Conservation (phyloP, 2,797 vertebrate species). For the Microctenopoma steveboyesi region DNA sequence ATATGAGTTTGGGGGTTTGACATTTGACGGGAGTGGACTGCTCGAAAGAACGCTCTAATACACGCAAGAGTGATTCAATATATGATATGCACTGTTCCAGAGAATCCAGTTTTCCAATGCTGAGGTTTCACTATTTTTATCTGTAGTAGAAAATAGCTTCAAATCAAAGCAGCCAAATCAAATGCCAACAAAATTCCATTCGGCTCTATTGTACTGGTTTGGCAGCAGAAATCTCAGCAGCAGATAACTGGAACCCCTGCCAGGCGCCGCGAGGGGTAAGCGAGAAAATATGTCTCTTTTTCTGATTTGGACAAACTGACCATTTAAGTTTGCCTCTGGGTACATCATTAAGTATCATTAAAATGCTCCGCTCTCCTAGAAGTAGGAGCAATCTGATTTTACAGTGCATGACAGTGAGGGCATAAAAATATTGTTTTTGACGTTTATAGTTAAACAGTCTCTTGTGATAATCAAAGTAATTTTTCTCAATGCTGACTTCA, state of each 20-base stretch:
- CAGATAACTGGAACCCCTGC: constrained; percentile 52
- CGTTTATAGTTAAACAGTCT: constrained; percentile 17
- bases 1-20: constrained; percentile 1
- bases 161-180: constrained; percentile 56
- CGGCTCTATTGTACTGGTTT: constrained; percentile 40
- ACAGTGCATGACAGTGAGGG: constrained; percentile 25
- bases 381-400: constrained; percentile 26
- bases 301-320: constrained; percentile 47
- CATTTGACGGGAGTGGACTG: neutral
- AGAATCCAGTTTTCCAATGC: constrained; percentile 14
- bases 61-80: neutral
- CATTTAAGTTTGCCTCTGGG: constrained; percentile 39
- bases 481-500: constrained; percentile 14
- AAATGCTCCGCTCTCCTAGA: constrained; percentile 28
- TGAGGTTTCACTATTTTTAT: constrained; percentile 62
- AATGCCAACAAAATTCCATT: constrained; percentile 44
- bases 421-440: constrained; percentile 8
- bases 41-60: constrained; percentile 4
- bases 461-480: constrained; percentile 3
- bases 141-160: constrained; percentile 47
- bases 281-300: constrained; percentile 38
- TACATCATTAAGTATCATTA: constrained; percentile 42
- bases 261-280: constrained; percentile 47
- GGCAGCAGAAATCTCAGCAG: constrained; percentile 47
- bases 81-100: constrained; percentile 5